Evolutionary conservation across 2,113 vertebrate genomes (phyloP).

Genomic region (Macroglossus sobrinus): DNA sequence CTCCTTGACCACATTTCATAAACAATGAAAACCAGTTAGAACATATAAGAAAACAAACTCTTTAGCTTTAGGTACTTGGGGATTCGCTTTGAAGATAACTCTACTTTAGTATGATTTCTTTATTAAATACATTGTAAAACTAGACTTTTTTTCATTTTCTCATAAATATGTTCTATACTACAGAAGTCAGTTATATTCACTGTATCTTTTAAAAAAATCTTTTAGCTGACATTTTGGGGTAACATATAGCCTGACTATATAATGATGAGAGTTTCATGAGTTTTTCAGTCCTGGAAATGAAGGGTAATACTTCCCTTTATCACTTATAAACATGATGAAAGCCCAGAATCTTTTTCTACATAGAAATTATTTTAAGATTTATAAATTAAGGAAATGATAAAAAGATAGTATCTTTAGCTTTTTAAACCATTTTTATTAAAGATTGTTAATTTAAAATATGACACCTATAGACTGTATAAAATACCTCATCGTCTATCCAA

Average conservation of each 20-base stretch:
- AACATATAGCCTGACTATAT: constrained; percentile 37
- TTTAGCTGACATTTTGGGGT: background rate
- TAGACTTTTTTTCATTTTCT: background rate
- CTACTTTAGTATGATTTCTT: background rate
- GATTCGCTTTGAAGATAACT: background rate
- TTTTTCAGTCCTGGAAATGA: background rate
- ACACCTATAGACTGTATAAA: background rate
- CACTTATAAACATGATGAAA: background rate
- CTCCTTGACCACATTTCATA: background rate
- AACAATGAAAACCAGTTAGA: background rate
- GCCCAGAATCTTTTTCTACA: background rate
- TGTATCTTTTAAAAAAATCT: background rate
- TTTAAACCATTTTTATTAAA: background rate
- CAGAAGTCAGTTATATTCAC: background rate
- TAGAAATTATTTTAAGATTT: background rate
- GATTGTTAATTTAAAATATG: background rate
- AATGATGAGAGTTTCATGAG: background rate
- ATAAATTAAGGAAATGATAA: background rate
- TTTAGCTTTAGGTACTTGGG: background rate
- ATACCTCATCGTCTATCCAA: background rate
- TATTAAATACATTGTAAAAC: background rate
- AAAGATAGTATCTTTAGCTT: background rate
- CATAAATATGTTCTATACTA: background rate
- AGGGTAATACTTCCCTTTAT: background rate
- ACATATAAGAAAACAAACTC: background rate